These are phyloP conservation scores for Hirtodrosophila duncani DNA, from an alignment of 2,888 invertebrate genomes.

Conservation along the genomic window DNA sequence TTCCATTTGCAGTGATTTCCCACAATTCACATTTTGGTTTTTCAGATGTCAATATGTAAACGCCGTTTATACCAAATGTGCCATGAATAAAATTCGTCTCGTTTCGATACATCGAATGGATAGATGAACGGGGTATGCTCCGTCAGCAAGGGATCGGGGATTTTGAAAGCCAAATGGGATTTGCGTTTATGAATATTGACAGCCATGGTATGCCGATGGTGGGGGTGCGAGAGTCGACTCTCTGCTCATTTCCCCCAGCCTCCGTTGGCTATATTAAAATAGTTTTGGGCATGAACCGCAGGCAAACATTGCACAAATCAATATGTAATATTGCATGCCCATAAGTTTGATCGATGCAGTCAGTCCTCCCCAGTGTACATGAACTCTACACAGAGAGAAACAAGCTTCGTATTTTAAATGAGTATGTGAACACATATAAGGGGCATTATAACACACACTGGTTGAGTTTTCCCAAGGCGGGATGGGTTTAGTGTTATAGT, in stretches of 20 bases:
- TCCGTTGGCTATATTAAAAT: slow-evolving; percentile 16
- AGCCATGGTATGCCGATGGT: slow-evolving; percentile 4
- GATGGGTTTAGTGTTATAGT: no score
- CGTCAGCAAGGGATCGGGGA: no score
- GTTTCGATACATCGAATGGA: slow-evolving; percentile 28
- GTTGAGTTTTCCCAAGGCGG: no score
- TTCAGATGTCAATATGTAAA: slow-evolving; percentile 61
- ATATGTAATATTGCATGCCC: slow-evolving; percentile 33
- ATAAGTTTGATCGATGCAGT: slow-evolving; percentile 63
- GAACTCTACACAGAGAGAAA: no score
- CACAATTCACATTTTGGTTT: slow-evolving; percentile 59
- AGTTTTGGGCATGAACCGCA: slow-evolving; percentile 20
- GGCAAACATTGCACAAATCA: slow-evolving; percentile 46
- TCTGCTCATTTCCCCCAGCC: slow-evolving; percentile 14
- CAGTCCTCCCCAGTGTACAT: slow-evolving; percentile 1
- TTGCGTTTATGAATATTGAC: slow-evolving; percentile 57
- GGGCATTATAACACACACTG: no score
- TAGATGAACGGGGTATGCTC: not conserved
- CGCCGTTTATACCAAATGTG: slow-evolving; percentile 46
- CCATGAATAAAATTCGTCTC: slow-evolving; percentile 56
- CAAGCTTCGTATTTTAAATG: no score
- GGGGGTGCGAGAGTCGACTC: slow-evolving; percentile 1
- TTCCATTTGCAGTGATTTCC: slow-evolving; percentile 63
- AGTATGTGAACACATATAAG: no score
- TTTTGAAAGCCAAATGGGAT: slow-evolving; percentile 59